Percentiles rank a stretch among this genome's conserved stretches.
Conservation (phyloP, 2,113 vertebrate genomes). For the Corynorhinus townsendii region DNA sequence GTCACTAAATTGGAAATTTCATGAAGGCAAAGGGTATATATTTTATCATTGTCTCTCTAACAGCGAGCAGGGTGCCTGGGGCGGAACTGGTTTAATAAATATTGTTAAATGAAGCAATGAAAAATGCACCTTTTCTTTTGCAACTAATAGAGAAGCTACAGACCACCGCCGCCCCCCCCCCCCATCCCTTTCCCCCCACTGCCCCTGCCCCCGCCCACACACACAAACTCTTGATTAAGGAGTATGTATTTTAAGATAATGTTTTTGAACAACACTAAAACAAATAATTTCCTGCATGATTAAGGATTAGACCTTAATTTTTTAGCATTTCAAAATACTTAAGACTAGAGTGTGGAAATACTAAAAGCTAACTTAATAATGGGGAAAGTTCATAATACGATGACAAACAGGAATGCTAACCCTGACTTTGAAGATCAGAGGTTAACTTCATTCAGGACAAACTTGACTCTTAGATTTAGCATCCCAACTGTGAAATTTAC, state of each 20-base stretch:
- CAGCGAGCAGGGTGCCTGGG: background rate
- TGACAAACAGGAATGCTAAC: background rate
- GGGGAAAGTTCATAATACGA: background rate
- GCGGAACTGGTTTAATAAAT: constrained; percentile 6
- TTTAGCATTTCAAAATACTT: constrained; percentile 7
- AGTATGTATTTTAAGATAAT: background rate
- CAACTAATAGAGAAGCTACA: background rate
- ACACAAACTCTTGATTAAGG: background rate
- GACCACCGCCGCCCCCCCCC: too few relatives aligned
- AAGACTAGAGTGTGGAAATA: background rate
- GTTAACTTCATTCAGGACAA: background rate
- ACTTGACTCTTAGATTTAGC: background rate
- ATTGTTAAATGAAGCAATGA: background rate
- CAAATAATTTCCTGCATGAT: background rate
- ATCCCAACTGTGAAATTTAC: background rate
- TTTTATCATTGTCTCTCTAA: background rate
- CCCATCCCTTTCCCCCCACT: too few relatives aligned
- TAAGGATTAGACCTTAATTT: background rate
- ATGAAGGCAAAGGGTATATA: background rate
- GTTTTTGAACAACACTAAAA: background rate
- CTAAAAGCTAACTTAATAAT: background rate
- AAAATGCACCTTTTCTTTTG: background rate
- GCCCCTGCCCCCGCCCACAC: background rate
- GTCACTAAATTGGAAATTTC: background rate
- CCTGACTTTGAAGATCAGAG: background rate